Evolutionary conservation across 2,888 invertebrate genomes (phyloP).

Genomic region (Hypercompe scribonia): DNA sequence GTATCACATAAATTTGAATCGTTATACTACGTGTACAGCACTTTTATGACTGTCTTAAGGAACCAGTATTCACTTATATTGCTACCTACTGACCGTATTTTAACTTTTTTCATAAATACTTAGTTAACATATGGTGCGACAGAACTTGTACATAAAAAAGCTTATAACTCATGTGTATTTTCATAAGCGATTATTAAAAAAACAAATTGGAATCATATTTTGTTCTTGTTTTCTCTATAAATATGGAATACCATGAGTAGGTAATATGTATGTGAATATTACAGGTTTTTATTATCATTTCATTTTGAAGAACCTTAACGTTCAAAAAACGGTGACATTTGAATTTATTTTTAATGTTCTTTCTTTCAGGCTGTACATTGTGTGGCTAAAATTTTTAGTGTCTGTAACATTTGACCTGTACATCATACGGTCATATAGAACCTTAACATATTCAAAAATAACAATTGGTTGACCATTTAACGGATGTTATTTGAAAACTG

Average conservation of each 20-base stretch:
- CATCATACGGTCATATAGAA: neutral
- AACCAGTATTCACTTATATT: conserved; percentile 31
- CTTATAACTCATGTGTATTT: neutral
- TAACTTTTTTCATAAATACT: conserved; percentile 20
- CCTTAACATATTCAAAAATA: neutral
- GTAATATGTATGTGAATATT: neutral
- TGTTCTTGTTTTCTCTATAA: neutral
- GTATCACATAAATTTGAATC: conserved; percentile 73
- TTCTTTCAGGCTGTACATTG: neutral
- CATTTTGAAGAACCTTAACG: neutral
- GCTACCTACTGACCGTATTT: conserved; percentile 19
- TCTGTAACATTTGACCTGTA: neutral
- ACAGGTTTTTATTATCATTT: neutral
- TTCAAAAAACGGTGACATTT: neutral
- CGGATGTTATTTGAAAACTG: neutral
- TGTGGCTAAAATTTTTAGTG: neutral
- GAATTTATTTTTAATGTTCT: neutral
- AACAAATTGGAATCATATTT: neutral
- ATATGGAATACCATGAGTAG: neutral
- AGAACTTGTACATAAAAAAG: conserved; percentile 29
- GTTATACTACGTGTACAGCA: conserved; percentile 63
- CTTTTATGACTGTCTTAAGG: conserved; percentile 38
- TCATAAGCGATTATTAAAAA: neutral
- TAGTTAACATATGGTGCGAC: conserved; percentile 14
- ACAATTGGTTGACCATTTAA: neutral